These are phyloP conservation scores for Drymonia ruficornis DNA, from an alignment of 2,888 invertebrate species.

Conservation along the genomic window DNA sequence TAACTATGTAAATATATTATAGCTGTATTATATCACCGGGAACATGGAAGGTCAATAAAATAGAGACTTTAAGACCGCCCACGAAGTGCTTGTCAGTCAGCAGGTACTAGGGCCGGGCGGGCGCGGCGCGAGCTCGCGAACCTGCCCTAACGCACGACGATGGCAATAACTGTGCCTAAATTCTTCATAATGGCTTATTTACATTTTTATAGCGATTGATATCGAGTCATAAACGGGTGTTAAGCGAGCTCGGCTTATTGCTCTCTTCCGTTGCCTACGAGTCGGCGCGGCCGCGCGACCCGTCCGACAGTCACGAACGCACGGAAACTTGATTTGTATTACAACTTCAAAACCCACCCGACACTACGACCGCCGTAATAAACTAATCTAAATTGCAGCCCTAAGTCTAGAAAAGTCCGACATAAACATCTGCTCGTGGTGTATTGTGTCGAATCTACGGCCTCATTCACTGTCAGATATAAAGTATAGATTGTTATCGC, in stretches of 20 bases:
- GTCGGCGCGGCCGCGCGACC: constrained; percentile 11
- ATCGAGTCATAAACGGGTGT: constrained; percentile 51
- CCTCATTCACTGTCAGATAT: constrained; percentile 36
- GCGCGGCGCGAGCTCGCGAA: constrained; percentile 19
- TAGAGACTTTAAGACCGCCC: constrained; percentile 59
- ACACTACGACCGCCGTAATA: constrained; percentile 34
- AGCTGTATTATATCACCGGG: constrained; percentile 48
- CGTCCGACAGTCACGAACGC: constrained; percentile 38
- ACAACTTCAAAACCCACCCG: constrained; percentile 40
- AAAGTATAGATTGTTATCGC: constrained; percentile 50
- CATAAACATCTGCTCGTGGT: constrained; percentile 41
- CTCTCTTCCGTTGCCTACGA: constrained; percentile 46
- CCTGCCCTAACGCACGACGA: constrained; percentile 6
- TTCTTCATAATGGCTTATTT: constrained; percentile 49
- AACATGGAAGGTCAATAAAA: constrained; percentile 52
- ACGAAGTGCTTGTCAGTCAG: constrained; percentile 38
- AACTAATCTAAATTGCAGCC: constrained; percentile 37
- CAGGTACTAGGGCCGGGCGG: constrained; percentile 22
- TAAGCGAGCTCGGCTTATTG: constrained; percentile 43
- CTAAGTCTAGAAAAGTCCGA: constrained; percentile 33
- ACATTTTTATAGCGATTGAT: constrained; percentile 49
- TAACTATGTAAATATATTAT: constrained; percentile 52
- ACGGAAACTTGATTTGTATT: constrained; percentile 42
- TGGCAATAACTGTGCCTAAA: constrained; percentile 28
- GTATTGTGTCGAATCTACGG: constrained; percentile 39